These are phyloP conservation scores for Eumeta japonica DNA, from an alignment of 1,140 invertebrate genomes.

Conservation along the genomic window DNA sequence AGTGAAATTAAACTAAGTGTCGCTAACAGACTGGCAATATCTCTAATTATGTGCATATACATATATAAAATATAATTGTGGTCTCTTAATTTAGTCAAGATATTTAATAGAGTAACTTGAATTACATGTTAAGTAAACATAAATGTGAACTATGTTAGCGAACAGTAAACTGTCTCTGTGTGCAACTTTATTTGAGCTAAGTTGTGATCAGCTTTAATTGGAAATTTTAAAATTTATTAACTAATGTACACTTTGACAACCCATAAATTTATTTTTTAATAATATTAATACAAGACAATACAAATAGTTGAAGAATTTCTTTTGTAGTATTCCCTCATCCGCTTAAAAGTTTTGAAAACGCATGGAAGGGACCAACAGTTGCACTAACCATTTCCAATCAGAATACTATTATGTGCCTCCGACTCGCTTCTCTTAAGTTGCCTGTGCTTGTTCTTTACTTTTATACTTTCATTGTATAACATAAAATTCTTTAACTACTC, in stretches of 20 bases:
- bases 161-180: slow-evolving; percentile 46
- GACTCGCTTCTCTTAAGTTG: too few relatives aligned
- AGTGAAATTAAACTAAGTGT: slow-evolving; percentile 56
- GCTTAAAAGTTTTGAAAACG: slow-evolving; percentile 41
- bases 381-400: too few relatives aligned
- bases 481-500: too few relatives aligned
- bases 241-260: too few relatives aligned
- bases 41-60: slow-evolving; percentile 52
- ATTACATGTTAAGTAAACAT: slow-evolving; percentile 45
- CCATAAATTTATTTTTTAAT: slow-evolving; percentile 53
- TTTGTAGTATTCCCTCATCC: too few relatives aligned
- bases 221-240: slow-evolving; percentile 50
- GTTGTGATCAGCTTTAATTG: slow-evolving; percentile 55
- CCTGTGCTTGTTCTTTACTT: too few relatives aligned
- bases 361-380: slow-evolving; percentile 56
- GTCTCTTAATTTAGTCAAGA: slow-evolving; percentile 56
- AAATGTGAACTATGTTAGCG: slow-evolving; percentile 41
- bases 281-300: slow-evolving; percentile 54
- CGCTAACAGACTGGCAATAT: slow-evolving; percentile 55
- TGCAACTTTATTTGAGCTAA: slow-evolving; percentile 53
- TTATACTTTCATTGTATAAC: too few relatives aligned
- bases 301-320: too few relatives aligned
- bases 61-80: slow-evolving; percentile 50
- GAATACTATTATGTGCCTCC: too few relatives aligned
- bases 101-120: slow-evolving; percentile 55